Base-by-base conservation (phyloP, 2,888 invertebrate species). In the Tinea trinotella region DNA sequence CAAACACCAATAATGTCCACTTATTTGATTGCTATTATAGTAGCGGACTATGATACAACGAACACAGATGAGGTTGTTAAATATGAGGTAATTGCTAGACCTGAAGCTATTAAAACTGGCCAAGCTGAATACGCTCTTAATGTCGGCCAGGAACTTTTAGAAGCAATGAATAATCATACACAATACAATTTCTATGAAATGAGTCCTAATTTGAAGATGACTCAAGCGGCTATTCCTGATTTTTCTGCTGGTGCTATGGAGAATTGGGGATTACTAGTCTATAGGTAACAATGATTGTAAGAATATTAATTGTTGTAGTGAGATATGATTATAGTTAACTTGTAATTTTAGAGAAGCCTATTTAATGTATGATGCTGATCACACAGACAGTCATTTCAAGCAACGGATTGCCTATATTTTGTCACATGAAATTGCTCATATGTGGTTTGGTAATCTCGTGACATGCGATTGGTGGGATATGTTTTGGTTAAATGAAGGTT, bases 181-280 rank as follows among this genome's bases (percentile, higher is more conserved):
- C 88, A 56, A 1, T 60, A 84, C 46, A 57, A 76, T 7, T 88
- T 83, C 59, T 71, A 87, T 52, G 60, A 68, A 1, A 88, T 90
- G 63, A 76, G 87, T 12, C 18, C 59, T 0, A 62, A 76, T 34
- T 57, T 85, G 3, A 87, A 86, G 61, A 86, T 91, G 67, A 93
- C 94, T 59, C 90, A 93, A 61, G 91, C 93, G 6, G 91, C 93
- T 1, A 89, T 95, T 57, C 92, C 94, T 2, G 93, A 94, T 67
- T 93, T 94, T 68, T 81, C 89, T 19, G 90, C 91, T 61, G 92
- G 92, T 54, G 94, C 94, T 57, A 94, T 94, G 94, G 93, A 94
- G 69, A 94, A 95, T 68, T 94, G 94, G 93, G 95, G 94, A 3
- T 74, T 94, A 36, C 87, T 93, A 5, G 93, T 93, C 0, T 95